These are phyloP conservation scores for cat (Felis catus) DNA, from an alignment of 2,113 vertebrate genomes.

Conservation along the genomic window F.catus_Fca126_mat1.0 CM031416.1:87726501-87727000, in stretches of 20 bases:
- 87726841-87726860: neutral
- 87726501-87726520: constrained; percentile 65
- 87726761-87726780: constrained; percentile 62
- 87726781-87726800: constrained; percentile 26
- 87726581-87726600: constrained; percentile 71
- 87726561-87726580: constrained; percentile 70
- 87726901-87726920: neutral
- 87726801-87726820: constrained; percentile 30
- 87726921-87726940: neutral
- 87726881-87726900: neutral
- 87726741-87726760: constrained; percentile 61
- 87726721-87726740: constrained; percentile 58
- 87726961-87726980: neutral
- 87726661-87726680: constrained; percentile 74
- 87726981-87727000: neutral
- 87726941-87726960: neutral
- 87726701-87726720: constrained; percentile 74
- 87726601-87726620: constrained; percentile 76
- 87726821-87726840: neutral
- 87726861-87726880: neutral
- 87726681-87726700: constrained; percentile 73
- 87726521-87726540: constrained; percentile 65
- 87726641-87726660: constrained; percentile 74
- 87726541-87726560: constrained; percentile 59
- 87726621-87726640: constrained; percentile 77